Conservation (phyloP, 2,797 vertebrate species). For the Intellagama lesueurii region DNA sequence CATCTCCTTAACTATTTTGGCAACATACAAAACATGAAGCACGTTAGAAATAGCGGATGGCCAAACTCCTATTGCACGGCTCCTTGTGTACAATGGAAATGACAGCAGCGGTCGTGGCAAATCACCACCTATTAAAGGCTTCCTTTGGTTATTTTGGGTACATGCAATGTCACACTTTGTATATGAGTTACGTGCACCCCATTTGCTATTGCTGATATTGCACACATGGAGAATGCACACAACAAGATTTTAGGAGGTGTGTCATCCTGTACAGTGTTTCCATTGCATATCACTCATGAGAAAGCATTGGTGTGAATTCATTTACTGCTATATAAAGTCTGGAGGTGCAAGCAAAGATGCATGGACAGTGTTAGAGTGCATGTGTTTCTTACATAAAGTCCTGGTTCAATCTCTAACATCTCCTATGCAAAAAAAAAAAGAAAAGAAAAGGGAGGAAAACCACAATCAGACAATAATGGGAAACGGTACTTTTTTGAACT, state of each 20-base stretch:
- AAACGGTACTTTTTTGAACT: too few species aligned
- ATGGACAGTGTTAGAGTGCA: background rate
- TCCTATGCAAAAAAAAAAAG: background rate
- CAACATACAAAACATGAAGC: background rate
- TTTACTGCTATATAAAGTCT: background rate
- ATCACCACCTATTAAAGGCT: too few species aligned
- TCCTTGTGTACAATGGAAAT: too few species aligned
- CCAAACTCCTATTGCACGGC: too few species aligned
- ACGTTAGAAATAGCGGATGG: background rate
- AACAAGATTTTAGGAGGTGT: too few species aligned
- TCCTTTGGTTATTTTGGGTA: too few species aligned
- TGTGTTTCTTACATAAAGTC: background rate
- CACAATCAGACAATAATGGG: background rate
- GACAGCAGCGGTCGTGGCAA: too few species aligned
- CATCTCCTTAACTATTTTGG: background rate
- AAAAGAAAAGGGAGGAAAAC: background rate
- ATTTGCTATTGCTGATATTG: too few species aligned
- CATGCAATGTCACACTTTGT: too few species aligned
- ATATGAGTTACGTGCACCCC: too few species aligned
- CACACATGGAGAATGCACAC: too few species aligned
- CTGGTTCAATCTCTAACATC: background rate
- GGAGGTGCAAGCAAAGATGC: background rate
- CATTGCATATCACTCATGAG: background rate
- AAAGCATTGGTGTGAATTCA: background rate
- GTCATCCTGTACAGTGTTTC: background rate